Evolutionary conservation across 2,113 vertebrate genomes (phyloP).

Genomic region (Cygnus atratus): DNA sequence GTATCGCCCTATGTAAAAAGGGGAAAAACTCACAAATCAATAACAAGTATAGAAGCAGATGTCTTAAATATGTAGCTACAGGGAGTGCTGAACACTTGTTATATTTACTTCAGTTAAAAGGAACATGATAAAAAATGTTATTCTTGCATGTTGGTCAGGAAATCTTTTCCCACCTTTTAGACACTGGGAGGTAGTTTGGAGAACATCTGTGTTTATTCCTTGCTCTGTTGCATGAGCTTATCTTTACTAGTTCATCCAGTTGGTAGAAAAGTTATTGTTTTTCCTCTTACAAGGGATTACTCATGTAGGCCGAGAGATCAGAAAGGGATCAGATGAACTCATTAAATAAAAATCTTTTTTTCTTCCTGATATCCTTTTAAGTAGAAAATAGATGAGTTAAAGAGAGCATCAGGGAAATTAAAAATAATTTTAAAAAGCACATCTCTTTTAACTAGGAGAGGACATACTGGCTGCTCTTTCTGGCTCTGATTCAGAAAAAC

Average conservation of each 20-base stretch:
- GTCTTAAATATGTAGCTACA: background rate
- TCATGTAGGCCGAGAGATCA: constrained; percentile 14
- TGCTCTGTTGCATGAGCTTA: background rate
- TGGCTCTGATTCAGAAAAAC: background rate
- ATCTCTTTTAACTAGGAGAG: constrained; percentile 22
- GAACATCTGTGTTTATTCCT: background rate
- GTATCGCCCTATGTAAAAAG: background rate
- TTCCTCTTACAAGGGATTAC: constrained; percentile 7
- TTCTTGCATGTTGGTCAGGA: background rate
- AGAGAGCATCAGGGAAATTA: background rate
- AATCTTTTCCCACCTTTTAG: background rate
- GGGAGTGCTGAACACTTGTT: background rate
- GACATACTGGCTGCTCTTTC: background rate
- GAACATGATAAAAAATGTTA: background rate
- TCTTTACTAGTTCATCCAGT: background rate
- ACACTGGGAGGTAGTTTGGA: background rate
- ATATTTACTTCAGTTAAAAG: background rate
- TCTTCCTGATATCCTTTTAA: background rate
- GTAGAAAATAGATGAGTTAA: constrained; percentile 1
- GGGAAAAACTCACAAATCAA: background rate
- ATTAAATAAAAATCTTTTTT: constrained; percentile 34
- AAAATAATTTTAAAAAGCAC: constrained; percentile 23
- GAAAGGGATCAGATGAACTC: constrained; percentile 22
- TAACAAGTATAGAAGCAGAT: background rate
- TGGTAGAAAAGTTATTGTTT: background rate